These are phyloP conservation scores for Junonia oenone DNA, from an alignment of 2,888 invertebrate genomes.

Conservation along the genomic window DNA sequence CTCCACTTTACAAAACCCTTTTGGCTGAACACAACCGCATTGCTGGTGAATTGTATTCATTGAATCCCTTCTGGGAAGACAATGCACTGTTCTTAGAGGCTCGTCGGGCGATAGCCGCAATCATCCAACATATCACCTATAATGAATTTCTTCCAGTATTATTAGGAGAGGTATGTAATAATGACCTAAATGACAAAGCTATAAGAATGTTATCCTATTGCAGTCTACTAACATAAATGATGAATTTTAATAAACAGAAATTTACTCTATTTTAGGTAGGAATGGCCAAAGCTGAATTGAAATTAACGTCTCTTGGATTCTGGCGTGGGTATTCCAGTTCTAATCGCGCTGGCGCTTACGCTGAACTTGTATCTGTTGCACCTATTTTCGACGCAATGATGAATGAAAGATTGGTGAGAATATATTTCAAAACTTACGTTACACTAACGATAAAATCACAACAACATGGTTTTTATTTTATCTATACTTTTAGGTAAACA, in stretches of 20 bases:
- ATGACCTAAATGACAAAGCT: background rate
- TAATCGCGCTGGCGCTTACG: slow-evolving; percentile 87
- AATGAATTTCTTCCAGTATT: slow-evolving; percentile 90
- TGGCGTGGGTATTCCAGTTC: slow-evolving; percentile 90
- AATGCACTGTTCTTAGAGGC: slow-evolving; percentile 87
- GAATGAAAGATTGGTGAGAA: slow-evolving; percentile 84
- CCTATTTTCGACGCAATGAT: slow-evolving; percentile 88
- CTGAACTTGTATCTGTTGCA: slow-evolving; percentile 86
- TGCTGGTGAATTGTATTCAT: slow-evolving; percentile 82
- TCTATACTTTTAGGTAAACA: slow-evolving; percentile 77
- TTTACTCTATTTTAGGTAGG: slow-evolving; percentile 65
- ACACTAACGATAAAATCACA: background rate
- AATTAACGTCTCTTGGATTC: slow-evolving; percentile 83
- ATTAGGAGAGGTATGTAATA: slow-evolving; percentile 82
- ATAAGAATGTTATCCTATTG: too few relatives aligned
- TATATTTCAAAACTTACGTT: too few relatives aligned
- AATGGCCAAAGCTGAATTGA: slow-evolving; percentile 81
- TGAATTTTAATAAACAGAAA: background rate
- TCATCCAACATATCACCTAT: slow-evolving; percentile 91
- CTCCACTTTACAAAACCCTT: slow-evolving; percentile 85
- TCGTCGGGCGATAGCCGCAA: slow-evolving; percentile 85
- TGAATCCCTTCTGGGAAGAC: slow-evolving; percentile 90
- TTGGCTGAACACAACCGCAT: slow-evolving; percentile 90
- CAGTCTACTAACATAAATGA: too few relatives aligned
- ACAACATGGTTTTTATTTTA: too few relatives aligned